Conservation (phyloP, 1,140 invertebrate species). For the Sycophila sp. region DNA sequence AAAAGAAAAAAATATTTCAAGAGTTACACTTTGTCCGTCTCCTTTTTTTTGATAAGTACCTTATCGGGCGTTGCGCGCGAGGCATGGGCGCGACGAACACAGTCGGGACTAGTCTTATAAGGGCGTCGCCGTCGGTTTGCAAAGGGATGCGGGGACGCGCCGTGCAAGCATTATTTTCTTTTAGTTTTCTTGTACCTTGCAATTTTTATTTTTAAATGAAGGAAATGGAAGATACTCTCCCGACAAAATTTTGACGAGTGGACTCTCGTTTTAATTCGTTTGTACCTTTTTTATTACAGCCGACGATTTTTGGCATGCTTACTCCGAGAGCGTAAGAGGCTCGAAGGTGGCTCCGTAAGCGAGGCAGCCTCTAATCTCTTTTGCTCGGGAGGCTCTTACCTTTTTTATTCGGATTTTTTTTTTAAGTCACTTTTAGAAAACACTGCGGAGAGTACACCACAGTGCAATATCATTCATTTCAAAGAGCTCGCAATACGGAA, state of each 20-base stretch:
- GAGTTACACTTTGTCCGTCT: constrained; percentile 24
- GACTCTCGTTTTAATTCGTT: neutral
- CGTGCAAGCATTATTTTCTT: constrained; percentile 19
- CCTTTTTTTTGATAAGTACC: constrained; percentile 29
- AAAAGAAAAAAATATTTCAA: constrained; percentile 6
- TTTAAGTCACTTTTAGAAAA: constrained; percentile 1
- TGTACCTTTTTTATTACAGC: neutral
- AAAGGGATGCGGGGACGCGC: neutral
- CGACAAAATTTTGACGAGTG: neutral
- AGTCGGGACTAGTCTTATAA: constrained; percentile 35
- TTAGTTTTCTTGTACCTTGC: constrained; percentile 24
- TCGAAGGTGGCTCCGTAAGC: neutral
- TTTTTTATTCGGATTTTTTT: neutral
- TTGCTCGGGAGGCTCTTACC: neutral
- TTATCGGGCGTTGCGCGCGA: constrained; percentile 18
- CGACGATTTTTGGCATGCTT: neutral
- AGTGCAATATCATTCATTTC: constrained; percentile 56
- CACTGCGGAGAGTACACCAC: constrained; percentile 50
- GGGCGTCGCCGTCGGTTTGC: constrained; percentile 1
- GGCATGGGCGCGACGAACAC: constrained; percentile 1
- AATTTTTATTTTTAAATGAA: constrained; percentile 5
- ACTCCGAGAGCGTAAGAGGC: neutral
- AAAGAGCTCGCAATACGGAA: constrained; percentile 40
- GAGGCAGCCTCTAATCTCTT: constrained; percentile 1
- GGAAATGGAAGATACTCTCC: constrained; percentile 33